These are phyloP conservation scores for Globodera rostochiensis DNA, from an alignment of 1,140 invertebrate species.

Conservation along the genomic window DNA sequence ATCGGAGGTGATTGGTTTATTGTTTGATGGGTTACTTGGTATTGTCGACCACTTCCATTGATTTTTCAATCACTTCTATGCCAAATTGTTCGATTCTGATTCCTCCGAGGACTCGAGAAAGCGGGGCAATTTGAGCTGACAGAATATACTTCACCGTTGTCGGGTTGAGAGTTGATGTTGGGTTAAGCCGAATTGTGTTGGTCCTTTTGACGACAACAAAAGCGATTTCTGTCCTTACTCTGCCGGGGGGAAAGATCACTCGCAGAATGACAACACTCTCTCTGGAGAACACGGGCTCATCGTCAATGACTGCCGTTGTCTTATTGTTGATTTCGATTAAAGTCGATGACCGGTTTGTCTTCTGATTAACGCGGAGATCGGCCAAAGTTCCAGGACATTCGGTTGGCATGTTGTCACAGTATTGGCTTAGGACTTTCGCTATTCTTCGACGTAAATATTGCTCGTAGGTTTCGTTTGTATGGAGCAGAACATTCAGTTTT, in stretches of 20 bases:
- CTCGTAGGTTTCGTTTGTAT: constrained; percentile 63
- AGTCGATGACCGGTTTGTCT: not conserved
- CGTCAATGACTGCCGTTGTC: constrained; percentile 16
- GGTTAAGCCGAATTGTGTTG: constrained; percentile 26
- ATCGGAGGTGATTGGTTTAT: not conserved
- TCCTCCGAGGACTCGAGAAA: constrained; percentile 61
- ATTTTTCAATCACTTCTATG: constrained; percentile 23
- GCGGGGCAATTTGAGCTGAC: constrained; percentile 52
- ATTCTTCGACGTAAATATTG: constrained; percentile 63
- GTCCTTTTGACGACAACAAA: constrained; percentile 53
- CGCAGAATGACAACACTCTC: constrained; percentile 60
- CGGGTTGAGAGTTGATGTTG: constrained; percentile 29
- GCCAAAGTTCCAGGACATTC: constrained; percentile 55
- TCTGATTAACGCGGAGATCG: constrained; percentile 3
- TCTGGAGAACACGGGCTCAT: constrained; percentile 54
- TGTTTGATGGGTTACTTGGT: constrained; percentile 15
- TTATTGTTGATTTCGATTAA: constrained; percentile 17
- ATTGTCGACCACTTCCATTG: constrained; percentile 28
- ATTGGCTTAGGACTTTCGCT: constrained; percentile 56
- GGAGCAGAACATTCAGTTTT: constrained; percentile 53
- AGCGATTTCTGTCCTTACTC: constrained; percentile 46
- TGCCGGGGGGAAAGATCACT: constrained; percentile 42
- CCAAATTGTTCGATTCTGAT: constrained; percentile 51
- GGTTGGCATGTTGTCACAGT: constrained; percentile 58
- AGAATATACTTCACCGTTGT: constrained; percentile 58